phyloP scores from a whole-genome alignment of 2,113 vertebrate species.

The Nycticryphes semicollaris region DNA sequence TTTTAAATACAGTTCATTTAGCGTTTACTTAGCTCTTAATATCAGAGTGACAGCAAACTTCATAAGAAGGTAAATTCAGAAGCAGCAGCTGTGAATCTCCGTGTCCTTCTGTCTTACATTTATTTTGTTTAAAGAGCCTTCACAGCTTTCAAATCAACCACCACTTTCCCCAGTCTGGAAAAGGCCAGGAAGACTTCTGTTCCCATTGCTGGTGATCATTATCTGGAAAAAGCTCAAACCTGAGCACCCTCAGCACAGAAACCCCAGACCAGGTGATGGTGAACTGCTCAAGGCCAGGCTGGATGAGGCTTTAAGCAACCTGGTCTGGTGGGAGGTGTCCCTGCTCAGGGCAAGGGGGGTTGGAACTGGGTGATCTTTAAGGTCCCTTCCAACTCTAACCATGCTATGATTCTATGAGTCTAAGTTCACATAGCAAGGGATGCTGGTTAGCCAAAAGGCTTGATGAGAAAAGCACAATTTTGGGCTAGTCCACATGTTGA shows the following conservation, averaged over 20 bases:
- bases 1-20: conserved; percentile 49
- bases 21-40: conserved; percentile 26
- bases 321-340: too few species aligned
- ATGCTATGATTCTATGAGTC: too few species aligned
- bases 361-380: too few species aligned
- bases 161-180: not conserved
- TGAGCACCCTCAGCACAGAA: not conserved
- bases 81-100: conserved; percentile 13
- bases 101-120: not conserved
- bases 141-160: not conserved
- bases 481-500: too few species aligned
- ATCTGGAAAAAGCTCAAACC: not conserved
- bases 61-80: conserved; percentile 35
- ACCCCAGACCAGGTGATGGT: not conserved
- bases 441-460: too few species aligned
- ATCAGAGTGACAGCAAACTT: conserved; percentile 23
- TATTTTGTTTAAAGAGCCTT: not conserved
- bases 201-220: not conserved
- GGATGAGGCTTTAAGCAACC: too few species aligned
- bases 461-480: too few species aligned
- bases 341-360: too few species aligned
- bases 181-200: not conserved
- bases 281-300: not conserved
- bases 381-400: too few species aligned
- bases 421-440: too few species aligned